Evolutionary conservation across 2,113 vertebrate species (phyloP), one percentile per base, ranked within the genome.

Genomic region (Tinamus guttatus): DNA sequence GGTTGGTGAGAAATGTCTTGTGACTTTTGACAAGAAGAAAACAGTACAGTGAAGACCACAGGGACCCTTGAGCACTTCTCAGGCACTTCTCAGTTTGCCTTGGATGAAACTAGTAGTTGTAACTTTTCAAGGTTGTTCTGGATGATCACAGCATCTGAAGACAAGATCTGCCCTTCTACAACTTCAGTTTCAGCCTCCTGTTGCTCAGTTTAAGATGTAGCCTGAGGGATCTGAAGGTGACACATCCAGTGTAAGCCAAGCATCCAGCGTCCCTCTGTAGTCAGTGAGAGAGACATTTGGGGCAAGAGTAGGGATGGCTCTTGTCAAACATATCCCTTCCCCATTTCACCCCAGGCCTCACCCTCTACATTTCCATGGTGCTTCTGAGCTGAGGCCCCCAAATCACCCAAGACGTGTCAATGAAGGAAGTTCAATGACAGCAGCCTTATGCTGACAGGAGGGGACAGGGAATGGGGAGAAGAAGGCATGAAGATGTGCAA

Each of bases 281-380:
- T 14, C 63, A 83, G 34, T 52, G 79, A 62, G 51, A 64, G 30
- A 52, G 28, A 59, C 5, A 1, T 21, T 71, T 79, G 67, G 41
- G 18, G 40, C 27, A 18, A 5, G 3, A 1, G 17, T 28, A 54
- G 85, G 52, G 59, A 28, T 4, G 11, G 22, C 18, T 38, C 54
- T 63, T 68, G 11, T 10, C 56, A 85, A 67, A 24, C 13, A 85
- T 34, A 11, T 1, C 4, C 8, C 67, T 60, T 67, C 30, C n/a
- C 15, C 6, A 0, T 79, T 47, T 70, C 62, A 52, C 2, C 1
- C 17, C 14, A 0, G 0, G 25, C 47, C 22, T 77, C 68, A 34
- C 34, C 7, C 67, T 77, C 36, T 34, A 4, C 16, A 28, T 2
- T 4, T 40, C 16, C 27, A 2, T 27, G 51, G 52, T 81, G 32